Conservation (phyloP, 2,113 vertebrate genomes). For the Apteryx owenii region DNA sequence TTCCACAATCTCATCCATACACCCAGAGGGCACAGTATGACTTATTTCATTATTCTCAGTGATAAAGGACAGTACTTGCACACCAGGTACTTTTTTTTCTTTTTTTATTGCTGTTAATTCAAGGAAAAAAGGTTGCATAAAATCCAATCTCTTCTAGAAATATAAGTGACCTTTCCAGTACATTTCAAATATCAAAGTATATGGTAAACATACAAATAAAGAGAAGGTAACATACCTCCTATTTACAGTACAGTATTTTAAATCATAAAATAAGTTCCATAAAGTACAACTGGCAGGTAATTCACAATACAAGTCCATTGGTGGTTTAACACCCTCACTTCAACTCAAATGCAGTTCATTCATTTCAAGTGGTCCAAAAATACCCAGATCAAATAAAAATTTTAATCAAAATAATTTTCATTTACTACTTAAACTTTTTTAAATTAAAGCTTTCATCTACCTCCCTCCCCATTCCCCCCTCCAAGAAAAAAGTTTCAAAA, state of each 20-base stretch:
- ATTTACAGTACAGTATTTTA: slow-evolving; percentile 91
- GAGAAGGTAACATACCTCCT: slow-evolving; percentile 84
- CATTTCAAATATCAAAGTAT: slow-evolving; percentile 94
- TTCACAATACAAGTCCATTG: slow-evolving; percentile 73
- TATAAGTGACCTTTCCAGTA: slow-evolving; percentile 95
- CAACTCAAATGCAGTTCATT: slow-evolving; percentile 77
- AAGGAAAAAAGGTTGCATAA: slow-evolving; percentile 92
- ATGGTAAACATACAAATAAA: slow-evolving; percentile 93
- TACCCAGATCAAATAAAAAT: slow-evolving; percentile 86
- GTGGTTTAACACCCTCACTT: slow-evolving; percentile 78
- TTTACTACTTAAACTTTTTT: slow-evolving; percentile 77
- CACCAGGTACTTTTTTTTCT: slow-evolving; percentile 60
- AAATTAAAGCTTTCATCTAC: slow-evolving; percentile 85
- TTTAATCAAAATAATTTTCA: slow-evolving; percentile 85
- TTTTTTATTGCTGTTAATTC: slow-evolving; percentile 96
- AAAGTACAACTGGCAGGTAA: slow-evolving; percentile 82
- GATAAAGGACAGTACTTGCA: slow-evolving; percentile 56
- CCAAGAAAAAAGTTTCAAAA: slow-evolving; percentile 73
- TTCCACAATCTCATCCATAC: fast-evolving
- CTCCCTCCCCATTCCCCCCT: slow-evolving; percentile 39
- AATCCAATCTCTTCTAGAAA: slow-evolving; percentile 94
- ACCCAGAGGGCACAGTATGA: not conserved
- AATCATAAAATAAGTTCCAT: slow-evolving; percentile 85
- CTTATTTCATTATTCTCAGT: not conserved
- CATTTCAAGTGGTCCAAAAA: slow-evolving; percentile 85